Conservation (phyloP, 1,140 invertebrate genomes). For the Drosophila neocordata region DNA sequence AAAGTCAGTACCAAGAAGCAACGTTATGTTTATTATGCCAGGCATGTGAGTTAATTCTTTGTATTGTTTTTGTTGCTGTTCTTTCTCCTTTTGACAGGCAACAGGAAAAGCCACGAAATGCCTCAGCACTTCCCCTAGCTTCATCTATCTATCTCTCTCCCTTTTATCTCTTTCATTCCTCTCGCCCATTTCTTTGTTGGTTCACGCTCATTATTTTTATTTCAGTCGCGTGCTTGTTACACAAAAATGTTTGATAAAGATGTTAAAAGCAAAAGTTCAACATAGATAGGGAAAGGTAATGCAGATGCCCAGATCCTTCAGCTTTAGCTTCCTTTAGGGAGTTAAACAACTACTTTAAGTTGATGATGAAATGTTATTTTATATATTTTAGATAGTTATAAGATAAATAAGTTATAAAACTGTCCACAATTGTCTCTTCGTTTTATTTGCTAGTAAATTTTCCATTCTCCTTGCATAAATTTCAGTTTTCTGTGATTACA, state of each 20-base stretch:
- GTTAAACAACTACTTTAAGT: neutral
- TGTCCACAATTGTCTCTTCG: neutral
- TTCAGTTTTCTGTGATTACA: neutral
- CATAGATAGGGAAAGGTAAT: slow-evolving; percentile 9
- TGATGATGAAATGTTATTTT: neutral
- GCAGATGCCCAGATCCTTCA: neutral
- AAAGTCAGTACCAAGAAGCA: slow-evolving; percentile 34
- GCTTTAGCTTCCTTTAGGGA: neutral
- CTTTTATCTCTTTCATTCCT: neutral
- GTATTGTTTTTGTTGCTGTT: slow-evolving; percentile 51
- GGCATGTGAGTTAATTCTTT: slow-evolving; percentile 76
- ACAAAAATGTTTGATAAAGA: slow-evolving; percentile 57
- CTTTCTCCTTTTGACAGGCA: slow-evolving; percentile 32
- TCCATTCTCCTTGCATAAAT: neutral
- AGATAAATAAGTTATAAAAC: neutral
- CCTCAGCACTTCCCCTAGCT: neutral
- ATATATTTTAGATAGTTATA: neutral
- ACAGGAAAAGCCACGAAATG: slow-evolving; percentile 27
- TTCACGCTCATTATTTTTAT: slow-evolving; percentile 68
- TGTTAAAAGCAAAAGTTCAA: slow-evolving; percentile 28
- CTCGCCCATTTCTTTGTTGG: neutral
- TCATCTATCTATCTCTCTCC: neutral
- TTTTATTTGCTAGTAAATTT: neutral
- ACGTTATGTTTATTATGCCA: slow-evolving; percentile 76
- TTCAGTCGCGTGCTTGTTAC: slow-evolving; percentile 67